Conservation (phyloP, 2,888 invertebrate genomes). For the Nezara viridula region DNA sequence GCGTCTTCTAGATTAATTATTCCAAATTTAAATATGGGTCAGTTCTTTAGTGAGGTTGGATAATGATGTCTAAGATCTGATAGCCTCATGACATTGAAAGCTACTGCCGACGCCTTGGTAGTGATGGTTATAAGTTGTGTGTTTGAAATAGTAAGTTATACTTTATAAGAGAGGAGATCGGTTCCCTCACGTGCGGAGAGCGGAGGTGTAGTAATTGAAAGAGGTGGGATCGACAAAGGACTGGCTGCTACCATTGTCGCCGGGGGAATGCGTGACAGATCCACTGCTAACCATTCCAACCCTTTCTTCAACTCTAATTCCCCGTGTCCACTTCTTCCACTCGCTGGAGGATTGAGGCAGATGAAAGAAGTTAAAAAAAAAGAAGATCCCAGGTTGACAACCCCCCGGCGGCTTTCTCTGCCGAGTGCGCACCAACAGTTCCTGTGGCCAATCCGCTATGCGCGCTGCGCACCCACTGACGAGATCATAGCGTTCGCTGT, state of each 20-base stretch:
- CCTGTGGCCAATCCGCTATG: conserved; percentile 49
- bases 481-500: conserved; percentile 22
- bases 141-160: conserved; percentile 35
- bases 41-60: too few relatives aligned
- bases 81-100: neutral
- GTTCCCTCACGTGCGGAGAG: conserved; percentile 25
- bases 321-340: conserved; percentile 56
- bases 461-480: conserved; percentile 4
- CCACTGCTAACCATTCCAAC: conserved; percentile 45
- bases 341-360: conserved; percentile 1
- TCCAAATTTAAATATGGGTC: too few relatives aligned
- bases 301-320: conserved; percentile 52
- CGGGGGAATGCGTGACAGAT: conserved; percentile 57
- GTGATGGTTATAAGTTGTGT: neutral
- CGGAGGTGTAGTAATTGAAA: conserved; percentile 40
- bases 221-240: neutral
- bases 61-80: too few relatives aligned
- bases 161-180: neutral
- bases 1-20: too few relatives aligned
- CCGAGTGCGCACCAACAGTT: conserved; percentile 20
- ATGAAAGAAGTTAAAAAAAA: conserved; percentile 50
- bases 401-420: conserved; percentile 17
- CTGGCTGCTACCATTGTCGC: conserved; percentile 12
- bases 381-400: conserved; percentile 22
- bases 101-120: neutral